A percentile compares a stretch with the other conserved stretches of the same genome.
Conservation (phyloP, 2,113 vertebrate species). For the Heterotis niloticus region DNA sequence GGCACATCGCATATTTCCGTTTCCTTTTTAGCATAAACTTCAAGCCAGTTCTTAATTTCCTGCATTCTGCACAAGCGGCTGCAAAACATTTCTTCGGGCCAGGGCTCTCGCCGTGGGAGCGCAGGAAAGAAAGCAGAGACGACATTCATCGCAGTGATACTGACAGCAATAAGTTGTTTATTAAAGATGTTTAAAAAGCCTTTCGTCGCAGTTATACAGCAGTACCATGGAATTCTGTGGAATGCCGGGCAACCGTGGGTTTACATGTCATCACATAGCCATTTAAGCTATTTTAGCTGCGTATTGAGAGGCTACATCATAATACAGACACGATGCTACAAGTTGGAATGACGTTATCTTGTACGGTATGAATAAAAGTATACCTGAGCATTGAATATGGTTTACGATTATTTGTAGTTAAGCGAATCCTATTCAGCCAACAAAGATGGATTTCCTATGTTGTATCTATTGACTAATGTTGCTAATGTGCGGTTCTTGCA, state of each 20-base stretch:
- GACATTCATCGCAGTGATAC: background rate
- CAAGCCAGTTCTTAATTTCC: too few relatives aligned
- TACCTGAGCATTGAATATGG: constrained; percentile 26
- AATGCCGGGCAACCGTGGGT: background rate
- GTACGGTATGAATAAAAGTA: constrained; percentile 2
- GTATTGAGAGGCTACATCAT: background rate
- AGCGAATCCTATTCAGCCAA: constrained; percentile 11
- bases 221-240: constrained; percentile 12
- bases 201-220: constrained; percentile 5
- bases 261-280: background rate
- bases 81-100: too few relatives aligned
- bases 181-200: constrained; percentile 20
- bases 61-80: too few relatives aligned
- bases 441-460: background rate
- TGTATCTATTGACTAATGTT: background rate
- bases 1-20: too few relatives aligned
- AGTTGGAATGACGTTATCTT: background rate
- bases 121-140: background rate
- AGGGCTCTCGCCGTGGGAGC: too few relatives aligned
- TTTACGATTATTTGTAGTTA: constrained; percentile 12
- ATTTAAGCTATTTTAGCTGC: background rate
- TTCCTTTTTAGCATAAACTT: too few relatives aligned
- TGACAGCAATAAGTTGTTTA: constrained; percentile 19
- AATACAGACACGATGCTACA: background rate
- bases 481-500: background rate